Base-by-base conservation (phyloP, 1,140 invertebrate species). In the Leptinotarsa lineolata region DNA sequence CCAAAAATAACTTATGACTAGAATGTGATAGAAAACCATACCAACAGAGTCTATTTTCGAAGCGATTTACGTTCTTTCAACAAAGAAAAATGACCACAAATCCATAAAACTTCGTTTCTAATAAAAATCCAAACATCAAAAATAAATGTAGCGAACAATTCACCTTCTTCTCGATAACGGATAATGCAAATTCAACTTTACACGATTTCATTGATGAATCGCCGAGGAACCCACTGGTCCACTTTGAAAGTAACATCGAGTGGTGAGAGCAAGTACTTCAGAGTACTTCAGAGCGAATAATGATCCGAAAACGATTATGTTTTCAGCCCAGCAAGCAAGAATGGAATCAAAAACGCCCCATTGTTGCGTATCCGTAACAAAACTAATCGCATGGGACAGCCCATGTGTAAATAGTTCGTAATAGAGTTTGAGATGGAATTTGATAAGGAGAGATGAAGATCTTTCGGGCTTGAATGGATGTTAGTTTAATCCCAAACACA, bases 321-420 rank as follows among this genome's bases (percentile, higher is more conserved):
- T 72, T 69, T 69, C 70, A 63, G 65, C 70, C 69, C 64, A 64
- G 48, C 63, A 70, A 21, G 58, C 68, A 59, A 64, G 71, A 76
- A 76, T 69, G 61, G 73, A 68, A 64, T 74, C 70, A 77, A 74
- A 72, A 74, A 72, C 74, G 68, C 60, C 73, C 72, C 59, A 76
- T 78, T 76, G 77, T 78, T 73, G 46, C 68, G 65, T 78, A 78
- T 78, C 77, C 77, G 74, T 76, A 78, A 76, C 75, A 78, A 78
- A 78, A 72, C 75, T 78, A 78, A 78, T 78, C 77, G 77, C 46
- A 73, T 73, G 72, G 46, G 77, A 78, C 77, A 76, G 75, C 48
- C 77, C 75, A 73, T 74, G 77, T 78, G 74, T 76, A 78, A 78
- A 78, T 78, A 78, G 68, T 70, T 66, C 60, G 72, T 78, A 74